Conservation (phyloP, 2,797 vertebrate species). For the Corythornis leucogaster region DNA sequence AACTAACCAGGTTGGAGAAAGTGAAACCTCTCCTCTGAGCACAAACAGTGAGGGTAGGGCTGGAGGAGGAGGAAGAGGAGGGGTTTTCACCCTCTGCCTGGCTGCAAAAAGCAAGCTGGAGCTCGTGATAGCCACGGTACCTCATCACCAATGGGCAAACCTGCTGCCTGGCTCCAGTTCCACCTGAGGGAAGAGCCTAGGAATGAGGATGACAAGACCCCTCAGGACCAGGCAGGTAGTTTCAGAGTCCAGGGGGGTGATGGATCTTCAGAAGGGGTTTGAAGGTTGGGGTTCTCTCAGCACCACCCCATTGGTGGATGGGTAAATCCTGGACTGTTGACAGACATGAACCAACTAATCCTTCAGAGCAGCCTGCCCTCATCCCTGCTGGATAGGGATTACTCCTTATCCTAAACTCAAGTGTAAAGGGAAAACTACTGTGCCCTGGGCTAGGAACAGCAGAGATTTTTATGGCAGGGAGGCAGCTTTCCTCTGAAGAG, state of each 20-base stretch:
- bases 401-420: not conserved
- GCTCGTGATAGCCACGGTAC: not conserved
- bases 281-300: not conserved
- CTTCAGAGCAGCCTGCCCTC: not conserved
- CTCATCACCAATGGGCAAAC: no score
- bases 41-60: not conserved
- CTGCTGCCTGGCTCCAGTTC: not conserved
- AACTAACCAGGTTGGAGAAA: not conserved
- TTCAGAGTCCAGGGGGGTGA: not conserved
- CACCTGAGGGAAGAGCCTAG: not conserved
- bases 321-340: not conserved
- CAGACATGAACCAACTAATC: not conserved
- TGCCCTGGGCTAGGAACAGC: not conserved
- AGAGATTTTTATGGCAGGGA: not conserved
- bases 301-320: not conserved
- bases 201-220: not conserved
- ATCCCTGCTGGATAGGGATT: not conserved
- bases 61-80: not conserved
- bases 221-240: no score
- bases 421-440: not conserved
- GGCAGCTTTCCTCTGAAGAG: not conserved
- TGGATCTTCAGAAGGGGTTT: not conserved
- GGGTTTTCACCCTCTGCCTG: not conserved
- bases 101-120: not conserved
- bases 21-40: not conserved